Evolutionary conservation across 2,888 invertebrate genomes (phyloP).

Genomic region (Dryomyza anilis): DNA sequence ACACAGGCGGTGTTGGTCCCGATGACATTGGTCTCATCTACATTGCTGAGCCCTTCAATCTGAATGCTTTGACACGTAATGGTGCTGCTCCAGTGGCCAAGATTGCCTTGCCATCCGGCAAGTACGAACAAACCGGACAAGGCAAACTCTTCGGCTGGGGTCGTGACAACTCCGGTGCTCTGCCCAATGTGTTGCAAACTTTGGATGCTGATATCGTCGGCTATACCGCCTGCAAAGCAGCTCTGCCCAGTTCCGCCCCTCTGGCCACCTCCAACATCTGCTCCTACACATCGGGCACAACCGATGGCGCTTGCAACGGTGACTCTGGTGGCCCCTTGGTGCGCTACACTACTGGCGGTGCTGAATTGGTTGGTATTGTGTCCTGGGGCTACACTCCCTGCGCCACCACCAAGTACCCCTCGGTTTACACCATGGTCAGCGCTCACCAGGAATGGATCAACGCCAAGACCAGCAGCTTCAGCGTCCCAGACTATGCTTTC

Average conservation of each 20-base stretch:
- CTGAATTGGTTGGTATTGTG: constrained; percentile 59
- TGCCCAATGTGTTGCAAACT: constrained; percentile 48
- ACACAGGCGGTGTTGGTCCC: constrained; percentile 57
- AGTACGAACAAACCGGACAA: constrained; percentile 34
- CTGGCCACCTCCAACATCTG: constrained; percentile 47
- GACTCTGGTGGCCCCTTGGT: constrained; percentile 53
- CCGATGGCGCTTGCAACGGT: constrained; percentile 44
- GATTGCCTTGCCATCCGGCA: constrained; percentile 40
- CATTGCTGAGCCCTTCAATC: constrained; percentile 43
- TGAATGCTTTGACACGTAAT: constrained; percentile 44
- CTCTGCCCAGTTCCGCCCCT: constrained; percentile 39
- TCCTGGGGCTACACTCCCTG: constrained; percentile 64
- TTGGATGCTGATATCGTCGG: constrained; percentile 45
- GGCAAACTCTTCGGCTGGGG: constrained; percentile 54
- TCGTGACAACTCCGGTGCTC: constrained; percentile 41
- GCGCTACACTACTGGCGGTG: constrained; percentile 17
- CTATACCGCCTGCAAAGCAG: constrained; percentile 35
- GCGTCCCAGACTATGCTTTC: background rate
- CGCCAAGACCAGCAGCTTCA: background rate
- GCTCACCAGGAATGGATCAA: constrained; percentile 53
- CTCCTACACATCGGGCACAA: constrained; percentile 46
- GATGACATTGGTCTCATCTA: constrained; percentile 65
- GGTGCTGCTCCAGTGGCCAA: constrained; percentile 42
- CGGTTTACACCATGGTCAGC: constrained; percentile 58
- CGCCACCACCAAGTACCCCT: constrained; percentile 53